phyloP scores from a whole-genome alignment of 2,113 vertebrate species.

The Megaleporinus macrocephalus region DNA sequence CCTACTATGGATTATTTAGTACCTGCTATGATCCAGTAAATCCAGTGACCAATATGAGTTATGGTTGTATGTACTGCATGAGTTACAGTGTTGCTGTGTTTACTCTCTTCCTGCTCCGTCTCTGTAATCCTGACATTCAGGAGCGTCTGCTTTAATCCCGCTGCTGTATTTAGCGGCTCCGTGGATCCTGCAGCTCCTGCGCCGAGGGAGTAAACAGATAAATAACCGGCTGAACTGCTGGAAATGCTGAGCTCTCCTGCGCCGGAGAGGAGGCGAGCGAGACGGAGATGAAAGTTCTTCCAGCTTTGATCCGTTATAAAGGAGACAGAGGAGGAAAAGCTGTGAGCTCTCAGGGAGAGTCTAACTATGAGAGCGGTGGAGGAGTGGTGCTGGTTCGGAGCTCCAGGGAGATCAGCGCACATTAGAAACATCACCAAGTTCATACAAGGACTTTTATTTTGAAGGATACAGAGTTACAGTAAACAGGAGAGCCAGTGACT shows the following conservation, averaged over 20 bases:
- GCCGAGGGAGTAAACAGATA: conserved; percentile 6
- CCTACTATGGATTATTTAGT: too few species aligned
- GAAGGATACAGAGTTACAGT: too few species aligned
- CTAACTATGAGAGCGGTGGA: background rate
- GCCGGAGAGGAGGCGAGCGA: background rate
- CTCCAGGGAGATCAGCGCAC: too few species aligned
- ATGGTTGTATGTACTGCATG: too few species aligned
- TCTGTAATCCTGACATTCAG: conserved; percentile 31
- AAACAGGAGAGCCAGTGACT: too few species aligned
- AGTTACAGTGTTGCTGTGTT: too few species aligned
- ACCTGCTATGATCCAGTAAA: too few species aligned
- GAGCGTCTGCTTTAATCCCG: conserved; percentile 23
- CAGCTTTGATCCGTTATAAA: background rate
- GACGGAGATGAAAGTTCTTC: background rate
- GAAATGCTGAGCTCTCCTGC: background rate
- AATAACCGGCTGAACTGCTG: background rate
- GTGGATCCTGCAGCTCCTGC: background rate
- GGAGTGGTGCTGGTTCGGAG: too few species aligned
- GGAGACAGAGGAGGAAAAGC: background rate
- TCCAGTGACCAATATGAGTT: too few species aligned
- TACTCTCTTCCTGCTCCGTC: too few species aligned
- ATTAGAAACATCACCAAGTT: too few species aligned
- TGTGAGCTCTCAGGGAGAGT: background rate
- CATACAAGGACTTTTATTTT: too few species aligned
- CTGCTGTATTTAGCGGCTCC: conserved; percentile 3